Conservation (phyloP, 1,140 invertebrate species). For the Zaprionus vittiger region DNA sequence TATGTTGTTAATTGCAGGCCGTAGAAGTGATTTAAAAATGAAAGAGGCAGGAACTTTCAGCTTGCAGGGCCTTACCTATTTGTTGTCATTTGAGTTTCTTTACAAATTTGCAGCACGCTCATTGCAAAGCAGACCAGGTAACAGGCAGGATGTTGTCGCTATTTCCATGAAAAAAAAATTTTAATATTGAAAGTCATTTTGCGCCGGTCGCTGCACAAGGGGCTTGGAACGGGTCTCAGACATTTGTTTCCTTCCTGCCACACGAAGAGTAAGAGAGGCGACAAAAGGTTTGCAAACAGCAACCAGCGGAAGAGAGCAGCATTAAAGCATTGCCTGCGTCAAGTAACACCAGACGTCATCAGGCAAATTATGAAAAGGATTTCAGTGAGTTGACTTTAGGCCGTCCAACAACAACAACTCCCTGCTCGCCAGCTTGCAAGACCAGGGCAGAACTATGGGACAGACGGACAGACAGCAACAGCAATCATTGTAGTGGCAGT, state of each 20-base stretch:
- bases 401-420: conserved; percentile 9
- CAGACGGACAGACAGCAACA: conserved; percentile 2
- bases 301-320: conserved; percentile 32
- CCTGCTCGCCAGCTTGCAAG: neutral
- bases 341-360: conserved; percentile 68
- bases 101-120: conserved; percentile 13
- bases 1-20: conserved; percentile 47
- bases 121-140: conserved; percentile 42
- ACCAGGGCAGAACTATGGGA: neutral
- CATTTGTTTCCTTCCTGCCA: conserved; percentile 76
- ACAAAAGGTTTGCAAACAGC: conserved; percentile 38
- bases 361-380: conserved; percentile 72
- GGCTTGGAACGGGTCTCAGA: conserved; percentile 54
- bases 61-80: neutral
- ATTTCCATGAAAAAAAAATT: conserved; percentile 67
- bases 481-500: conserved; percentile 44
- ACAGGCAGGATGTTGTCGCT: conserved; percentile 67
- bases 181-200: conserved; percentile 80
- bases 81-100: neutral
- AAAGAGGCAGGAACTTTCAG: conserved; percentile 27
- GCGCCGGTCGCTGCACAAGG: conserved; percentile 49
- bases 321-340: conserved; percentile 56
- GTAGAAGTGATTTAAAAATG: conserved; percentile 16
- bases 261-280: conserved; percentile 34
- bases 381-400: conserved; percentile 40